Percentiles rank a stretch among this genome's conserved stretches.
Evolutionary conservation across 2,888 invertebrate genomes (phyloP).

Genomic region (Chalcis sispes): DNA sequence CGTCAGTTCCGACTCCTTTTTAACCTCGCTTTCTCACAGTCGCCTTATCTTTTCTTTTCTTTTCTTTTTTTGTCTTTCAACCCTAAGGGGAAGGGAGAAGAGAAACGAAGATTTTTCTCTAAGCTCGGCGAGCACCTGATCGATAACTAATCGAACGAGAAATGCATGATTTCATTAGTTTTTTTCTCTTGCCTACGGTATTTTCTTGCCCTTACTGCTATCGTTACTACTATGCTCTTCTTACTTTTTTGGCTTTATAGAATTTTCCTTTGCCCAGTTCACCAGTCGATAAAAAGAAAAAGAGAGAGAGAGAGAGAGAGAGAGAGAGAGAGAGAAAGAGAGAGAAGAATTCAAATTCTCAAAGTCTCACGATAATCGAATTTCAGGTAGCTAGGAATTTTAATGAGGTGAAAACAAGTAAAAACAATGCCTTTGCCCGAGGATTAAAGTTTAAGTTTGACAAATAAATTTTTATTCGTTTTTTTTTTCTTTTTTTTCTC

Average conservation of each 20-base stretch:
- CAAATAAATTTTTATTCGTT: too few relatives aligned
- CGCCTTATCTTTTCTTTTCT: constrained; percentile 26
- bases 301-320: too few relatives aligned
- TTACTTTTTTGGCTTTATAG: not conserved
- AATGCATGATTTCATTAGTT: constrained; percentile 42
- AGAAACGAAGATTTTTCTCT: too few relatives aligned
- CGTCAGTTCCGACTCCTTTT: constrained; percentile 42
- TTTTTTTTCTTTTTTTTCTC: too few relatives aligned
- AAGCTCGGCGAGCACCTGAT: constrained; percentile 20
- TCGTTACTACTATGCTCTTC: not conserved
- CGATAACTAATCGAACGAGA: constrained; percentile 48
- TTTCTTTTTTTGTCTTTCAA: constrained; percentile 35
- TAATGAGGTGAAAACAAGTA: constrained; percentile 12
- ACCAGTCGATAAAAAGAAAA: too few relatives aligned
- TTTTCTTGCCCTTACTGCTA: not conserved
- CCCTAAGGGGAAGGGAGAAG: too few relatives aligned
- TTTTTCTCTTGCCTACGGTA: not conserved
- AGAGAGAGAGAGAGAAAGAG: too few relatives aligned
- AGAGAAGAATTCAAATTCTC: constrained; percentile 27
- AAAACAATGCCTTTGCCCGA: constrained; percentile 17
- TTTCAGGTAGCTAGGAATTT: constrained; percentile 25
- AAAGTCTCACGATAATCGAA: constrained; percentile 22
- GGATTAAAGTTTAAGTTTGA: not conserved
- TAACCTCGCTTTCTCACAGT: constrained; percentile 21
- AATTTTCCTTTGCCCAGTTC: too few relatives aligned